A percentile compares a stretch with the other conserved stretches of the same genome.
phyloP scores from a whole-genome alignment of 2,113 vertebrate genomes.

The Brachyhypopomus gauderio region DNA sequence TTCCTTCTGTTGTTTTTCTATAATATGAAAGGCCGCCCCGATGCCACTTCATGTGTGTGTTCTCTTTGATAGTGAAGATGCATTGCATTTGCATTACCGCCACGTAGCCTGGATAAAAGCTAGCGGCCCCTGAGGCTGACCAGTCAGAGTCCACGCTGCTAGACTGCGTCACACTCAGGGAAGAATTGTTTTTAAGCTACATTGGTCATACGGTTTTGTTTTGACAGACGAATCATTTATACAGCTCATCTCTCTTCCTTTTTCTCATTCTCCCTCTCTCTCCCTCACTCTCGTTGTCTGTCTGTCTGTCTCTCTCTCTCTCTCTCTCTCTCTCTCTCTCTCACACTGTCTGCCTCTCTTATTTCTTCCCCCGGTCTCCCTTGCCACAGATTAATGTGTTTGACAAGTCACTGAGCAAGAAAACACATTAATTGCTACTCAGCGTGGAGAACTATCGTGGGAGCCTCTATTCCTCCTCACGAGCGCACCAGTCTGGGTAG shows the following conservation, averaged over 20 bases:
- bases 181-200: background rate
- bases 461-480: constrained; percentile 63
- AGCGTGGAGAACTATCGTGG: constrained; percentile 72
- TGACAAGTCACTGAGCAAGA: constrained; percentile 77
- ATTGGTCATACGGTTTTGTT: constrained; percentile 32
- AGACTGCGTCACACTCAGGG: background rate
- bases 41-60: no score
- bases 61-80: no score
- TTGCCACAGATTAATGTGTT: constrained; percentile 71
- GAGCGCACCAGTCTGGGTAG: constrained; percentile 57
- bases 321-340: background rate
- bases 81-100: no score
- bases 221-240: constrained; percentile 38
- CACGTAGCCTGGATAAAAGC: background rate
- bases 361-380: constrained; percentile 43
- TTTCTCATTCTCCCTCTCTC: background rate
- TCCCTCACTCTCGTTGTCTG: no score
- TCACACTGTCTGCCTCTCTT: constrained; percentile 41
- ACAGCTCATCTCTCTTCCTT: background rate
- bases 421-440: constrained; percentile 79
- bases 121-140: background rate
- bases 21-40: no score
- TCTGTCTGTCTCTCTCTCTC: background rate
- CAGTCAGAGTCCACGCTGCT: background rate
- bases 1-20: no score